phyloP scores from a whole-genome alignment of 1,140 invertebrate species.

The Sitobion miscanthi region DNA sequence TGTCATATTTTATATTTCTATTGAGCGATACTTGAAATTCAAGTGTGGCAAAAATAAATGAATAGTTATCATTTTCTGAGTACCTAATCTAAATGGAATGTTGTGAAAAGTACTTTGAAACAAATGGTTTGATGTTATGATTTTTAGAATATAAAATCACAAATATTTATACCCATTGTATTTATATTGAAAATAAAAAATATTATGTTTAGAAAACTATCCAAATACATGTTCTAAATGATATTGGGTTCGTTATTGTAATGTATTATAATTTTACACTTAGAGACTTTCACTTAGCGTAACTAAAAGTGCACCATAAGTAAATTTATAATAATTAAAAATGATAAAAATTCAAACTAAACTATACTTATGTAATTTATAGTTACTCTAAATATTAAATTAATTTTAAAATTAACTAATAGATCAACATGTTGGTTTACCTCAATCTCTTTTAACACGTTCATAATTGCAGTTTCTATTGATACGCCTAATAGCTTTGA shows the following conservation, averaged over 20 bases:
- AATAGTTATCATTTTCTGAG: neutral
- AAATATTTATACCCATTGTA: neutral
- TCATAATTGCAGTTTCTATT: conserved; percentile 65
- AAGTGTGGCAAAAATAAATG: neutral
- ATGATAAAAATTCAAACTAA: neutral
- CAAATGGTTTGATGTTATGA: neutral
- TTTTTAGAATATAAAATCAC: neutral
- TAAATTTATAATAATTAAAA: neutral
- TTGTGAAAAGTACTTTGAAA: neutral
- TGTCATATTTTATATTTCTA: neutral
- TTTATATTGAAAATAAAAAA: neutral
- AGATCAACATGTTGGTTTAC: conserved; percentile 59
- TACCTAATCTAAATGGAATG: neutral
- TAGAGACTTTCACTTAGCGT: neutral
- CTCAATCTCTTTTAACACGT: conserved; percentile 65
- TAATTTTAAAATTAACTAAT: neutral
- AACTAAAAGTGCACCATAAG: neutral
- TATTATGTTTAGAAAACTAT: neutral
- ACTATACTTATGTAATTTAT: neutral
- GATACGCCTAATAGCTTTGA: conserved; percentile 63
- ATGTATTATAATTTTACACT: neutral
- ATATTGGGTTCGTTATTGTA: neutral
- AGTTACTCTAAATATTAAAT: neutral
- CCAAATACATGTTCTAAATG: neutral
- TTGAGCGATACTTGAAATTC: neutral